Evolutionary conservation across 2,113 vertebrate species (phyloP).

Genomic region (Aspiorhynchus laticeps): DNA sequence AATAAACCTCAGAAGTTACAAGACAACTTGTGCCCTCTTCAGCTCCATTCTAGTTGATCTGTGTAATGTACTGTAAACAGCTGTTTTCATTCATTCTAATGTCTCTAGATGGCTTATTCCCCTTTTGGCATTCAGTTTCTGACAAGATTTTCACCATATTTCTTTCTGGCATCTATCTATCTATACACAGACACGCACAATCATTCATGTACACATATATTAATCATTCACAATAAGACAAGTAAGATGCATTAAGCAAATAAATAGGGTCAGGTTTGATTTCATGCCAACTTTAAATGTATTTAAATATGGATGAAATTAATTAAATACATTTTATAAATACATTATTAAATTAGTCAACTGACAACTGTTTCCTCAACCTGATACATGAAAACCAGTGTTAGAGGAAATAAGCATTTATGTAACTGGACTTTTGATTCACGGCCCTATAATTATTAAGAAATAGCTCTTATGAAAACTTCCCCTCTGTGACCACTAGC

Average conservation of each 20-base stretch:
- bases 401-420: no score
- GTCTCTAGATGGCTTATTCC: not conserved
- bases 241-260: not conserved
- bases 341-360: not conserved
- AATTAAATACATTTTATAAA: no score
- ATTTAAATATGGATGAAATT: not conserved
- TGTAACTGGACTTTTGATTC: not conserved
- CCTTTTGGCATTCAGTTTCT: not conserved
- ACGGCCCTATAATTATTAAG: not conserved
- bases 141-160: not conserved
- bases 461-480: not conserved
- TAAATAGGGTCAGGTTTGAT: not conserved
- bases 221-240: not conserved
- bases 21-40: not conserved
- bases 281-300: not conserved
- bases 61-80: not conserved
- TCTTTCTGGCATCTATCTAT: not conserved
- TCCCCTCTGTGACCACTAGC: not conserved
- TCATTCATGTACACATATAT: not conserved
- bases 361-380: not conserved
- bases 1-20: not conserved
- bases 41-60: not conserved
- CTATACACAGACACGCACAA: not conserved
- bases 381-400: not conserved
- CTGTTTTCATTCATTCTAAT: not conserved